Base-by-base conservation (phyloP, 2,888 invertebrate genomes). In the Hybos culiciformis region DNA sequence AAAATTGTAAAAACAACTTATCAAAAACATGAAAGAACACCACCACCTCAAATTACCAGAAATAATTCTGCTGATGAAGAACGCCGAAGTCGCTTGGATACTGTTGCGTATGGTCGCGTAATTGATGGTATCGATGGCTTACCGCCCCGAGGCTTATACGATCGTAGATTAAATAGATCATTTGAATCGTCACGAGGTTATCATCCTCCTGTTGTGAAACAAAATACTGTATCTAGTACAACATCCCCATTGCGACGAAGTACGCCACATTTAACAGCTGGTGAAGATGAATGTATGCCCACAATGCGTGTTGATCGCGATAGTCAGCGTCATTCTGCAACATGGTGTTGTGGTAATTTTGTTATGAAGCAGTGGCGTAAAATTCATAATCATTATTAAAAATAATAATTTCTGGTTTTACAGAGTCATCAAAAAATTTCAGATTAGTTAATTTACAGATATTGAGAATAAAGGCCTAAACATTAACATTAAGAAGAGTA, bases 331-430 rank as follows among this genome's bases (percentile, higher is more conserved):
- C 62, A 65, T 50, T 63, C 66, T 49, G 64, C 63, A 45, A 65
- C 63, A 48, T 83, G 83, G 83, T 83, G 83, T 66, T 83, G 83
- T 65, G 83, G 82, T 61, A 76, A 78, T 53, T 80, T 83, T 68
- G 81, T 83, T 50, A 68, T 74, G 62, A 78, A 79, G 65, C 81
- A 83, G 54, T 75, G 83, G 68, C 76, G 77, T 55, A 80, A 80
- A 67, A 78, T 81, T 42, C 80, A 83, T 61, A 78, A 79, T 68
- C 80, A 80, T 67, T 36, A 36, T 36, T 36, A 21, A 21, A 36
- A 21, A 18, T 20, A 21, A 21, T 4, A 18, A 36, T 29, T 29
- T 5, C n/a, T 29, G n/a, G n/a, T n/a, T n/a, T n/a, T n/a, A n/a
- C n/a, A n/a, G n/a, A n/a, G n/a, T n/a, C n/a, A n/a, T n/a, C n/a